phyloP scores from a whole-genome alignment of 1,140 invertebrate genomes.

The Cyphomyrmex costatus region DNA sequence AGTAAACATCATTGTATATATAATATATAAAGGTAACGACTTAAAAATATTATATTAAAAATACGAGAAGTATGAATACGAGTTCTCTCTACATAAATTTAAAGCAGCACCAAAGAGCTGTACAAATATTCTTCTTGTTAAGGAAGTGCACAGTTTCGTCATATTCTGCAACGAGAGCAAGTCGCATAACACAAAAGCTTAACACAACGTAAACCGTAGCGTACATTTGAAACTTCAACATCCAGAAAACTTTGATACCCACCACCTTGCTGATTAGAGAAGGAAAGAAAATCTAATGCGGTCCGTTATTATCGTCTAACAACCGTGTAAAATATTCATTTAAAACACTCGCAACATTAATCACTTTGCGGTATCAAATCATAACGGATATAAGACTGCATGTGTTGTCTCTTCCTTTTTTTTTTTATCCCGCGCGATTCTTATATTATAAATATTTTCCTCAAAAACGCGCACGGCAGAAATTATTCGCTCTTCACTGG shows the following conservation, averaged over 20 bases:
- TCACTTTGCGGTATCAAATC: not conserved
- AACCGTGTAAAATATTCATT: slow-evolving; percentile 50
- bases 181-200: slow-evolving; percentile 10
- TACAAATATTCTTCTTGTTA: slow-evolving; percentile 21
- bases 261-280: not conserved
- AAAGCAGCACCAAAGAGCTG: not conserved
- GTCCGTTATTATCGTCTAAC: slow-evolving; percentile 22
- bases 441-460: not conserved
- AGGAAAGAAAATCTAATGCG: not conserved
- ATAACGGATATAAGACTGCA: not conserved
- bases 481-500: not conserved
- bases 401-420: not conserved
- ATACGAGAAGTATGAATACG: not conserved
- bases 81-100: not conserved
- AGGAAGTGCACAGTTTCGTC: slow-evolving; percentile 3
- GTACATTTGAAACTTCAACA: slow-evolving; percentile 2
- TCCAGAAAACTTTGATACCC: slow-evolving; percentile 7
- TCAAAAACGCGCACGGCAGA: not conserved
- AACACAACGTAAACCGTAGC: slow-evolving; percentile 5
- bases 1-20: not conserved
- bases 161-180: slow-evolving; percentile 9
- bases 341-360: slow-evolving; percentile 21
- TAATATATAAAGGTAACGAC: not conserved
- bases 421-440: not conserved
- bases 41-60: slow-evolving; percentile 4